Evolutionary conservation across 2,797 vertebrate species (phyloP).

Genomic region (Potorous gilbertii): DNA sequence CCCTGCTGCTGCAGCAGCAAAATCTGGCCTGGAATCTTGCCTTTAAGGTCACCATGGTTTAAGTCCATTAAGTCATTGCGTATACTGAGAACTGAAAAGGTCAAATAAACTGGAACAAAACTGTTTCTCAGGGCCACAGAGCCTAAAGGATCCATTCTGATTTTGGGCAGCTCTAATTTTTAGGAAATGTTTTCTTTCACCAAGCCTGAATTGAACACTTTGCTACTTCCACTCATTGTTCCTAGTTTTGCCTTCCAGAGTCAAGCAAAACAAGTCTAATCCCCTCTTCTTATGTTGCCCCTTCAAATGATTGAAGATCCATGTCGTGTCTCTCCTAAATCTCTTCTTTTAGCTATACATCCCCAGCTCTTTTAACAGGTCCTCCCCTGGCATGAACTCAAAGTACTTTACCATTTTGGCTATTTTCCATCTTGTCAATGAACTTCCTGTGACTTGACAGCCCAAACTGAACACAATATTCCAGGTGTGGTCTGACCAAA

Average conservation of each 20-base stretch:
- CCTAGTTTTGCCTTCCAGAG: neutral
- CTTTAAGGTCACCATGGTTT: neutral
- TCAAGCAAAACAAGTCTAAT: neutral
- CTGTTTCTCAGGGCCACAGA: neutral
- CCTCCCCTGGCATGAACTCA: neutral
- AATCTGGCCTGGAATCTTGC: neutral
- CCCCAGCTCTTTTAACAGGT: neutral
- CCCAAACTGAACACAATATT: neutral
- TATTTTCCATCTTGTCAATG: neutral
- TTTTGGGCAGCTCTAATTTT: neutral
- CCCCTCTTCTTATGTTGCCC: neutral
- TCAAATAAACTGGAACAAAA: neutral
- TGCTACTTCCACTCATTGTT: neutral
- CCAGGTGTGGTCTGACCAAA: neutral
- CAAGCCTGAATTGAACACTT: neutral
- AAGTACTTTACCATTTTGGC: neutral
- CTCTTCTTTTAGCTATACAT: neutral
- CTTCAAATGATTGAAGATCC: neutral
- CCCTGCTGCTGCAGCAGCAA: neutral
- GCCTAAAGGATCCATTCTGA: neutral
- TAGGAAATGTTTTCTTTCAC: neutral
- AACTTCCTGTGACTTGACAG: neutral
- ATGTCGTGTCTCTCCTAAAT: neutral
- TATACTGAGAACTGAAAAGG: neutral
- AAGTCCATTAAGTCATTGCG: neutral